Base-by-base conservation (phyloP, 2,797 vertebrate species). In the Hypotaenidia okinawae region DNA sequence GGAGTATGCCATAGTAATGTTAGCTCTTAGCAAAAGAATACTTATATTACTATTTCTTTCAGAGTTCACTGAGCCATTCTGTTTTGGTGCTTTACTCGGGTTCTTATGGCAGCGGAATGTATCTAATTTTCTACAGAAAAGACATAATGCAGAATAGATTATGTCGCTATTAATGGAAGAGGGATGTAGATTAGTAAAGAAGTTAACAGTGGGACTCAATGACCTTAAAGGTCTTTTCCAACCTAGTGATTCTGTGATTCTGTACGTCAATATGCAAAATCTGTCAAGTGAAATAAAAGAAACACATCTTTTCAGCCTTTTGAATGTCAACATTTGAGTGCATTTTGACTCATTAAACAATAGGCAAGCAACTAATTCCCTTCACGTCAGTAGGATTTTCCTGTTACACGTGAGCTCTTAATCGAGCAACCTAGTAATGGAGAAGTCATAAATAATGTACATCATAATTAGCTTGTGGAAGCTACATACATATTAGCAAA, bases 101-200 rank as follows among this genome's bases (percentile, higher is more conserved):
- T n/a, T 47, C 47, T 58, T 24, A 63, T 13, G 55, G 49, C 25
- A 67, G 37, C 5, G 52, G 45, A 79, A 64, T 22, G 13, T n/a
- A 43, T 22, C 45, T 73, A 13, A n/a, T 59, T 90, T 87, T 91
- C 54, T n/a, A 63, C 25, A 84, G 45, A 66, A 58, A 80, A 89
- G 5, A 35, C 4, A 28, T 55, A 57, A 28, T 16, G 10, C 16
- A 43, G 10, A 10, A 2, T 35, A 49, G 41, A 33, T 63, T 82
- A 55, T 30, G 32, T 81, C 76, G 64, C 39, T 13, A 27, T 39
- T 57, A 66, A 51, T 14, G 30, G 32, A 80, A 90, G 32, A 81
- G 3, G 43, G 43, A 45, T 45, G 43, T 45, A 19, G 9, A 45
- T 45, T 45, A 45, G 18, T 45, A 45, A 18, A 45, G 43, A 45